These are phyloP conservation scores for Drosophila tsacasi DNA, from an alignment of 1,140 invertebrate genomes.

Conservation along the genomic window DNA sequence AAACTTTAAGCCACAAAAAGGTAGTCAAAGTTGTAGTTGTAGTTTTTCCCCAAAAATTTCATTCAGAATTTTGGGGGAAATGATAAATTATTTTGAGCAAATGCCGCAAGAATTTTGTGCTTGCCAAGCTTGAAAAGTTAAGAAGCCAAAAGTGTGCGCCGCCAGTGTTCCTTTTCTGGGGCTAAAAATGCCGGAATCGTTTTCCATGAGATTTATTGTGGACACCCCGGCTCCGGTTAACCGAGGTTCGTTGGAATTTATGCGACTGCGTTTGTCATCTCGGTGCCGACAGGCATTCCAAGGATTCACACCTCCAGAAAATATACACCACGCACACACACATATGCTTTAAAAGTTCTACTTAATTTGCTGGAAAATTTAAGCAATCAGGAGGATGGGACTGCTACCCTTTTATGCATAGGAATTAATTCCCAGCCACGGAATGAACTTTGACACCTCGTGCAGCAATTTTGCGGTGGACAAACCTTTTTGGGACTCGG, in stretches of 20 bases:
- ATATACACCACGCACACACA: conserved; percentile 27
- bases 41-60: conserved; percentile 20
- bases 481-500: conserved; percentile 66
- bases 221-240: conserved; percentile 62
- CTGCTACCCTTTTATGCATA: conserved; percentile 29
- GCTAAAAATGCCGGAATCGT: conserved; percentile 70
- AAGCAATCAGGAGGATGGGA: conserved; percentile 55
- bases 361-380: conserved; percentile 85
- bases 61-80: conserved; percentile 55
- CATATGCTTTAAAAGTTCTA: conserved; percentile 45
- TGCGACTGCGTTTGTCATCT: conserved; percentile 75
- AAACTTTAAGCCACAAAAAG: conserved; percentile 72
- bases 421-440: conserved; percentile 77
- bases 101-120: conserved; percentile 76
- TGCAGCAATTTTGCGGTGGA: conserved; percentile 84
- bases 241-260: conserved; percentile 70
- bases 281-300: conserved; percentile 52
- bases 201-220: conserved; percentile 82
- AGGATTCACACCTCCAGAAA: conserved; percentile 66
- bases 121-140: conserved; percentile 69
- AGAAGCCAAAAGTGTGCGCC: conserved; percentile 51
- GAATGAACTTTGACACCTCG: conserved; percentile 85
- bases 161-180: conserved; percentile 21
- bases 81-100: conserved; percentile 80
- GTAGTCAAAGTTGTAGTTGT: conserved; percentile 47